Evolutionary conservation across 2,888 invertebrate species (phyloP).

Genomic region (Synanthedon tipuliformis): DNA sequence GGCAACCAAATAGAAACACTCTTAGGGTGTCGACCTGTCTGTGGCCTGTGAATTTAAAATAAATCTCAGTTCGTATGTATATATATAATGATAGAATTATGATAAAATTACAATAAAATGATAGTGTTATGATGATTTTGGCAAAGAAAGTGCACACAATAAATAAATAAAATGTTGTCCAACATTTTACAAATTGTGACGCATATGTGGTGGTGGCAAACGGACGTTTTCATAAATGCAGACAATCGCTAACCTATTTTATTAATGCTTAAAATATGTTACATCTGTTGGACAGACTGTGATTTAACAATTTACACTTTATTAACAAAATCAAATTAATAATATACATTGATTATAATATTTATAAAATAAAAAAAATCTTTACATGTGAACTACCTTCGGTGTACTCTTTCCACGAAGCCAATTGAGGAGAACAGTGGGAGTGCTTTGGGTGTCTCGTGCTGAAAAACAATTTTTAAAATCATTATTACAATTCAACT

Average conservation of each 20-base stretch:
- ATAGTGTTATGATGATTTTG: conserved; percentile 6
- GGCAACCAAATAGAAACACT: no score
- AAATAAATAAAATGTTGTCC: conserved; percentile 25
- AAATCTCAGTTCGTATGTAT: no score
- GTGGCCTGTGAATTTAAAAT: no score
- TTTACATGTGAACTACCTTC: conserved; percentile 68
- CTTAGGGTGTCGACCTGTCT: no score
- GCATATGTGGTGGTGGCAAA: conserved; percentile 31
- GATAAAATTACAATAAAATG: no score
- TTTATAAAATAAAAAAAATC: neutral
- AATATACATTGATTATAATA: neutral
- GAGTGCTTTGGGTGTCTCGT: conserved; percentile 82
- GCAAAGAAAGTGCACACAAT: conserved; percentile 24
- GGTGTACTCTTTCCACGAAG: conserved; percentile 81
- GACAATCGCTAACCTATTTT: neutral
- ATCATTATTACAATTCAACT: no score
- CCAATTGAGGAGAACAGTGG: conserved; percentile 84
- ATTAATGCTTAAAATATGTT: no score
- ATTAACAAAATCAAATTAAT: neutral
- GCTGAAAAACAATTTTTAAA: conserved; percentile 62
- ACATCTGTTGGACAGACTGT: no score
- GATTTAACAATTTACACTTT: no score
- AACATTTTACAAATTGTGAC: conserved; percentile 35
- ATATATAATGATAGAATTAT: no score
- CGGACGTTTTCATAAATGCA: conserved; percentile 26